phyloP scores from a whole-genome alignment of 2,888 invertebrate genomes.

The Melanchra persicariae region DNA sequence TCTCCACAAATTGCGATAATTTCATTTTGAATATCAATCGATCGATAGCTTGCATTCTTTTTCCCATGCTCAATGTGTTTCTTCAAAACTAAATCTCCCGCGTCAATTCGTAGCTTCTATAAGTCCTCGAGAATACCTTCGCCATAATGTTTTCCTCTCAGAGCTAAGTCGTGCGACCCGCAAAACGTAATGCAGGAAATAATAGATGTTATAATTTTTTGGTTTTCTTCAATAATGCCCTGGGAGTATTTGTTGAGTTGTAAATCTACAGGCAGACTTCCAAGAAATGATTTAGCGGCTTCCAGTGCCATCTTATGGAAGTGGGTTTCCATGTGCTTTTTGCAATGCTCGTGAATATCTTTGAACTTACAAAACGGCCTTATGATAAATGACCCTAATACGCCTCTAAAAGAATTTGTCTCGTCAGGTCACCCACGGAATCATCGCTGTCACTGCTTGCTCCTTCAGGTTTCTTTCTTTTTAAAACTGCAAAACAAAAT shows the following conservation, averaged over 20 bases:
- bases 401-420: conserved; percentile 9
- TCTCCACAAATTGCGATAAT: conserved; percentile 39
- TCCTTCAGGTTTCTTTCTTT: neutral
- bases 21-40: conserved; percentile 56
- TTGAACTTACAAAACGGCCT: conserved; percentile 58
- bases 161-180: conserved; percentile 7
- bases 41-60: conserved; percentile 50
- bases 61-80: conserved; percentile 38
- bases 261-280: conserved; percentile 34
- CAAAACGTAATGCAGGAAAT: no score
- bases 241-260: conserved; percentile 29
- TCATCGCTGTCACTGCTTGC: conserved; percentile 4
- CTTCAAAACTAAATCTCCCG: conserved; percentile 43
- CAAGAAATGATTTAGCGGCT: conserved; percentile 42
- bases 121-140: conserved; percentile 47
- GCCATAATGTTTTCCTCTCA: conserved; percentile 38
- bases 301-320: conserved; percentile 34
- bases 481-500: neutral
- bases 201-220: no score
- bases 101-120: conserved; percentile 38
- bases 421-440: neutral
- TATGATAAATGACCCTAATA: conserved; percentile 14
- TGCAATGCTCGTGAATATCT: conserved; percentile 57
- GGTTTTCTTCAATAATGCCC: conserved; percentile 7
- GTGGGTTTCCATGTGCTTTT: conserved; percentile 49